Base-by-base conservation (phyloP, 2,888 invertebrate genomes). In the Dryadula phaetusa region DNA sequence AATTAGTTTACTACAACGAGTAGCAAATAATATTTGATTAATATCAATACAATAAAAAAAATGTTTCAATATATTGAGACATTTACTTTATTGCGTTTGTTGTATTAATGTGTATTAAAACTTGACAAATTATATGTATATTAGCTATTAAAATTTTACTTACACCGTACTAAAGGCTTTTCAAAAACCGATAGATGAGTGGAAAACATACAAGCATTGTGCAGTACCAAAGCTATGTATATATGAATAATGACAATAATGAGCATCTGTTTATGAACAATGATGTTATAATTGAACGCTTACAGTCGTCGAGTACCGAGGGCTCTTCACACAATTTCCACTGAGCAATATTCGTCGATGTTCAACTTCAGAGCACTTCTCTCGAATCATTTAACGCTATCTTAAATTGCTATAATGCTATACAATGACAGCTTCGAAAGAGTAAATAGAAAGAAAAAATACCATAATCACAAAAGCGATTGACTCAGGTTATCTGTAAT, bases 261-360 rank as follows among this genome's bases (percentile, higher is more conserved):
- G 72, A 72, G 64, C 62, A 61, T 65, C 66, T 69, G 64, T 68
- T 68, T 66, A 62, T 68, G 70, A 70, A 62, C 66, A 46, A 70
- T 70, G 67, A 67, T 60, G 67, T 65, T 64, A 60, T 70, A 61
- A 70, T 70, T 70, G 70, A 60, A 70, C 60, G 63, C 71, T 70
- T 65, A 65, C 61, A 67, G 67, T 63, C 67, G 49, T 58, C 65
- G 67, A 65, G 63, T 56, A 42, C 46, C 18, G 61, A 63, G 64
- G 52, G 64, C 64, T 62, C 69, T 69, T 58, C 62, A 63, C 66
- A 60, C 58, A 69, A 63, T 69, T 70, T 61, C 63, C 61, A 70
- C 60, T 62, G 56, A 64, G 49, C 63, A 67, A 64, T 64, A 60
- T 64, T 69, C 61, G 62, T 46, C 63, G 61, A 61, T 69, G 60